These are phyloP conservation scores for Drosophila bunnanda DNA, from an alignment of 2,888 invertebrate genomes.

Conservation along the genomic window DNA sequence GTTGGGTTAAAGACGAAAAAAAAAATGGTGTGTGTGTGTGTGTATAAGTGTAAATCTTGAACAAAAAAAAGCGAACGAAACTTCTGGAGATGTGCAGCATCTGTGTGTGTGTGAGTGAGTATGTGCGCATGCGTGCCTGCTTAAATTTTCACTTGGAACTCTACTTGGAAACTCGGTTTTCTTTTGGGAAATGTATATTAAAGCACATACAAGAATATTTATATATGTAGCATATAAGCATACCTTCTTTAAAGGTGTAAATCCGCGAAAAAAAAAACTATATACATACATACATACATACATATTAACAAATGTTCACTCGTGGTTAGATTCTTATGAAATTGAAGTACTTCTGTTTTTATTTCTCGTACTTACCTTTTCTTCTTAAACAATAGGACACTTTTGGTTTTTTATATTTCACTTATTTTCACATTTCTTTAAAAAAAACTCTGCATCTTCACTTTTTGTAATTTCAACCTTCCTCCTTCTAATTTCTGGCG, in stretches of 20 bases:
- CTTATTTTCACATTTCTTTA: background rate
- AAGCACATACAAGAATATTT: background rate
- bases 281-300: background rate
- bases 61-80: too few relatives aligned
- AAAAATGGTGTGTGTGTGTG: too few relatives aligned
- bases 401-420: background rate
- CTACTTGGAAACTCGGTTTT: too few relatives aligned
- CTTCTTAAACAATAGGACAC: background rate
- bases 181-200: too few relatives aligned
- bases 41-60: too few relatives aligned
- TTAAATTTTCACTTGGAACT: too few relatives aligned
- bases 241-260: background rate
- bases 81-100: background rate
- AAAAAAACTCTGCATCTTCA: background rate
- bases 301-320: accelerated
- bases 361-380: background rate
- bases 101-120: too few relatives aligned
- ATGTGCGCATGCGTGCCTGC: too few relatives aligned
- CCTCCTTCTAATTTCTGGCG: background rate
- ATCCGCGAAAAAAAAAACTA: background rate
- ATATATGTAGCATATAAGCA: background rate
- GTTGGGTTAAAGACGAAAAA: too few relatives aligned
- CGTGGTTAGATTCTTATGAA: background rate
- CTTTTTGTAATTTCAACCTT: background rate
- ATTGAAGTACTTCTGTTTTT: background rate